phyloP scores from a whole-genome alignment of 2,797 vertebrate species.

The Danio choprae region DNA sequence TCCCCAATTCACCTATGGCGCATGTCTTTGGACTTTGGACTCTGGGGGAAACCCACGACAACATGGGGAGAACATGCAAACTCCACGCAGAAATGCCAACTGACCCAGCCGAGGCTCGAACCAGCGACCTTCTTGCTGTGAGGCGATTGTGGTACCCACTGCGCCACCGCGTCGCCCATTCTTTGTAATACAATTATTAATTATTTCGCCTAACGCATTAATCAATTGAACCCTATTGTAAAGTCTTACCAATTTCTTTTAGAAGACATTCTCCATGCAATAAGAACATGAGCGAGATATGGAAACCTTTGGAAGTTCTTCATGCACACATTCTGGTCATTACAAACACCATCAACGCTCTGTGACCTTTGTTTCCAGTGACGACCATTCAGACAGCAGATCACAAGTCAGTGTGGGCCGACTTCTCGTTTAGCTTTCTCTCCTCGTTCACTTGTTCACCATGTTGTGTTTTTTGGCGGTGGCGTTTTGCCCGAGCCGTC shows the following conservation, averaged over 20 bases:
- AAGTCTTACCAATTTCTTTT: neutral
- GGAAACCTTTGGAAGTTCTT: neutral
- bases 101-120: no score
- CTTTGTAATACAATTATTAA: no score
- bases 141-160: no score
- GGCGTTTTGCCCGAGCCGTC: constrained; percentile 48
- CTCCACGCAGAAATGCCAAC: no score
- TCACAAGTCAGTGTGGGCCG: constrained; percentile 7
- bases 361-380: constrained; percentile 19
- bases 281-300: neutral
- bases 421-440: constrained; percentile 11
- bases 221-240: no score
- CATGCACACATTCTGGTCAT: neutral
- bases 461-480: constrained; percentile 34
- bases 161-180: no score
- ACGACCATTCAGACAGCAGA: constrained; percentile 19
- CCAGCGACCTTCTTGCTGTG: no score
- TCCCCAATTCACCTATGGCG: no score
- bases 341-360: neutral
- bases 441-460: constrained; percentile 41
- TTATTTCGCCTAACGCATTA: neutral
- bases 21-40: no score
- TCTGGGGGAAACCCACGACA: no score
- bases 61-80: no score
- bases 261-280: neutral